Evolutionary conservation across 2,113 vertebrate genomes (phyloP).

Genomic region (Formicarius rufipectus): DNA sequence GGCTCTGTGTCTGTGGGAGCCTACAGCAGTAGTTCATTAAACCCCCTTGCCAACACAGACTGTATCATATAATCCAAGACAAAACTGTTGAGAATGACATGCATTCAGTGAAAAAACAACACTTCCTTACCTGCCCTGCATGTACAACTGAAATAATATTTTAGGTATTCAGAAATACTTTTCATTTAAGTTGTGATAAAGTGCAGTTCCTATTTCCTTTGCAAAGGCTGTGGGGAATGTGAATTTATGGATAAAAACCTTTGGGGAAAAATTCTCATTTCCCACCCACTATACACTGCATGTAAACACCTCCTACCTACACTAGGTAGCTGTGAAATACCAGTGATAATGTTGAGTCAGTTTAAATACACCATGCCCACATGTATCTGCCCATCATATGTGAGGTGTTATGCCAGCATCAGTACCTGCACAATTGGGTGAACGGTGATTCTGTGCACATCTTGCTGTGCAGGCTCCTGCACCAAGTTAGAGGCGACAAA

Average conservation of each 20-base stretch:
- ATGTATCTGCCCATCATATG: not conserved
- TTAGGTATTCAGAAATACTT: not conserved
- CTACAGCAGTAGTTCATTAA: not conserved
- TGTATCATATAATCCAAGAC: not conserved
- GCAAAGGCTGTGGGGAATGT: not conserved
- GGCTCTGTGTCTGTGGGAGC: not conserved
- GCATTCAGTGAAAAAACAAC: not conserved
- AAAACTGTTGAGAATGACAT: not conserved
- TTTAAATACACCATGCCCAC: not conserved
- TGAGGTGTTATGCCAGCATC: not conserved
- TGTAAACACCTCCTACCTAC: not conserved
- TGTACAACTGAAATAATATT: not conserved
- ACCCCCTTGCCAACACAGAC: not conserved
- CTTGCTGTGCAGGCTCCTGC: slow-evolving; percentile 81
- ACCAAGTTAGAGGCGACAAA: slow-evolving; percentile 89
- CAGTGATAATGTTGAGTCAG: not conserved
- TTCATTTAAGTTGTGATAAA: not conserved
- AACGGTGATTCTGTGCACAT: slow-evolving; percentile 70
- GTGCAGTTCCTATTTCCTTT: not conserved
- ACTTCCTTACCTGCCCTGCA: not conserved
- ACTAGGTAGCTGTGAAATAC: not conserved
- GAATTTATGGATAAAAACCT: not conserved
- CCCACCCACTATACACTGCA: not conserved
- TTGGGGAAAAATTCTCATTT: not conserved
- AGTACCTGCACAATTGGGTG: slow-evolving; percentile 92